Base-by-base conservation (phyloP, 2,888 invertebrate species). In the Lacanobia wlatinum region DNA sequence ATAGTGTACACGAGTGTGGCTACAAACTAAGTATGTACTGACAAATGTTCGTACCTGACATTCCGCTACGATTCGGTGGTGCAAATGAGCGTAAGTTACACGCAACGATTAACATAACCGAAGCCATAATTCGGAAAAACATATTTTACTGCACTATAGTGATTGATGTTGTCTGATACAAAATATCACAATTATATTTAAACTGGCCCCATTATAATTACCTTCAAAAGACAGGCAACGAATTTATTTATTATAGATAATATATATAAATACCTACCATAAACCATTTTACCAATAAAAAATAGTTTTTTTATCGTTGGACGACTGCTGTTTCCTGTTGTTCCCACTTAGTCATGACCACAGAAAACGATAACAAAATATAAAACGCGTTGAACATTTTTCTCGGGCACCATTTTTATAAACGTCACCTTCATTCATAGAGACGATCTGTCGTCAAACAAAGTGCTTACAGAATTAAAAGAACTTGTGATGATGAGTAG, bases 121-220 rank as follows among this genome's bases (percentile, higher is more conserved):
- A 50, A 43, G 23, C 50, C 34, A 56, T 16, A n/a, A 23, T 50
- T 61, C 9, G 43, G 10, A 40, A 59, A 68, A 48, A 55, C 18
- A 18, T 70, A 50, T 40, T 43, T 40, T 21, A 12, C 43, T 56
- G 16, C 21, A 28, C 16, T 61, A 28, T 56, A 34, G 58, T 66
- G 53, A 68, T 28, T 53, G 52, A 53, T 28, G 18, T 63, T 64
- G 48, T 53, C 52, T 56, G 59, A 68, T 52, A n/a, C n/a, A n/a
- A 68, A 63, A 56, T 34, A 40, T 28, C n/a, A 50, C 34, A 63
- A 80, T 68, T 34, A 38, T 21, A 38, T 58, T 38, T 38, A 43
- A 52, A 63, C 40, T 53, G 53, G 50, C 40, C 38, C 34, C 43
- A 43, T 23, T 55, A 55, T 34, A 46, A 56, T 1, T 53, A 18